Base-by-base conservation (phyloP, 2,113 vertebrate genomes). In the Pygoscelis adeliae region DNA sequence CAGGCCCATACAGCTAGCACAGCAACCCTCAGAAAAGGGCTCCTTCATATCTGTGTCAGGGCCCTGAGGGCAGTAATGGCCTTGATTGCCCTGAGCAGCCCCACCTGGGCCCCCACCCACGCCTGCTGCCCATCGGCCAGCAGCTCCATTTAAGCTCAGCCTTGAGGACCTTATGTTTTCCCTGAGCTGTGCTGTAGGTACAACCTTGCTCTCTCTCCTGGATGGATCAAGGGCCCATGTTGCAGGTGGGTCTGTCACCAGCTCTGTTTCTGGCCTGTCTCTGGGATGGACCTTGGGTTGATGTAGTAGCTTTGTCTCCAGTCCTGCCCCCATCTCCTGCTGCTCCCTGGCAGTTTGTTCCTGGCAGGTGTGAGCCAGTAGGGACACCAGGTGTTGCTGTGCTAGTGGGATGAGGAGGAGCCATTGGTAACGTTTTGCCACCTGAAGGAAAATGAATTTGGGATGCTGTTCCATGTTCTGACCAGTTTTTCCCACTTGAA, bases 91-190 rank as follows among this genome's bases (percentile, higher is more conserved):
- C 72, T 81, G 34, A 70, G 3, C 32, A 66, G 67, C 13, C 58
- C 34, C 83, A 30, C 23, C 38, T 42, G 66, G 5, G 7, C 13
- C 21, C 7, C 2, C 25, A 50, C 16, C 8, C 58, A 22, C 38
- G 70, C 29, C 69, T 66, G 47, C 80, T 63, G 83, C 59, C 63
- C 30, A 34, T 13, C 11, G 1, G 4, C 13, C 1, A n/a, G 0
- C 19, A 22, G 12, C 6, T 55, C n/a, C 6, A 34, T 82, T 84
- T 79, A 55, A 89, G 17, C 52, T 89, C 81, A 52, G 27, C 30
- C 59, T 66, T 22, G 17, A 67, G 3, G 2, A 0, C 0, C 0
- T 0, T 5, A 0, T 3, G 0, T 6, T 63, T n/a, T 2, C 3
- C 1, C 2, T 27, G 26, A 13, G 15, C 22, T 59, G 9, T 61